Base-by-base conservation (phyloP, 2,888 invertebrate species). In the Leucoptera coffeella region DNA sequence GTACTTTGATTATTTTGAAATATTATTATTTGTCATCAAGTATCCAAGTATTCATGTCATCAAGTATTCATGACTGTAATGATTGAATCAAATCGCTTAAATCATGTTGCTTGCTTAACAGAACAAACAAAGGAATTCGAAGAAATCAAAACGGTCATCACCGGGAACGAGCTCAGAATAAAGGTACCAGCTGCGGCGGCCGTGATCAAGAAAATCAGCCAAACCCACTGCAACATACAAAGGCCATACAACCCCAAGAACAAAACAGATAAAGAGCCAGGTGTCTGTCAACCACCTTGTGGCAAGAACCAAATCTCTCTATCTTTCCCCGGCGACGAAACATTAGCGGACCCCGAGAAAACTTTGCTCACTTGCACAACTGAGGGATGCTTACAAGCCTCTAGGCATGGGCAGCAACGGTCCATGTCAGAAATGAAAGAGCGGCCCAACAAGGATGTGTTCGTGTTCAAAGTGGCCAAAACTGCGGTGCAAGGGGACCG, bases 391-490 rank as follows among this genome's bases (percentile, higher is more conserved):
- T 32, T 40, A 3, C 50, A 53, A 35, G 36, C 51, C 15, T 39
- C 47, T 6, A 62, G 54, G 32, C 69, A 69, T 30, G 49, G 45
- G n/a, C 51, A 47, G 12, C 22, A 13, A 25, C 20, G 29, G 32
- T 21, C 35, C 32, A 15, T 4, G 21, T 23, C 31, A 37, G 52
- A 4, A 50, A 72, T 50, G 45, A 38, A 37, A 25, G 38, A 57
- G 24, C 47, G 69, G 32, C 62, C 67, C 1, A 74, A 77, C 23
- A 73, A 59, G 39, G 76, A 79, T 34, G 56, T 73, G 4, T 80
- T 78, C 34, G 74, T 82, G n/a, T 45, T 81, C 27, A 71, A 78
- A 44, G 78, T 82, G 23, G 81, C 79, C 1, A 82, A 82, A 45
- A 81, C 80, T 33, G 76, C 75, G 2, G 73, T 78, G 31, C 74